These are phyloP conservation scores for Bovichtus diacanthus DNA, from an alignment of 2,797 vertebrate species.

Conservation along the genomic window DNA sequence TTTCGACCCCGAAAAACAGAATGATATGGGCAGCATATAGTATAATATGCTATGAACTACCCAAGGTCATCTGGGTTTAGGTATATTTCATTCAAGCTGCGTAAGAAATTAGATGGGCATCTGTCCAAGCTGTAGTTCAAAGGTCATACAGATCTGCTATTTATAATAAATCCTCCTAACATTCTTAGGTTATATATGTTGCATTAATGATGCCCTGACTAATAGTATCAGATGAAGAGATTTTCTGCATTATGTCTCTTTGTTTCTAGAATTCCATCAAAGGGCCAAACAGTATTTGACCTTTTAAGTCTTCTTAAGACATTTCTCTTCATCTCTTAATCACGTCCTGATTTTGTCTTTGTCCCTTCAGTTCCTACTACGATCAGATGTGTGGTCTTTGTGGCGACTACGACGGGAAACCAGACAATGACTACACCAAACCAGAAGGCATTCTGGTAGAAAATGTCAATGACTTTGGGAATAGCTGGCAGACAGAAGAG, in stretches of 20 bases:
- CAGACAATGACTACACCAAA: constrained; percentile 83
- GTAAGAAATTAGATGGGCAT: not conserved
- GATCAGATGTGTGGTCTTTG: constrained; percentile 88
- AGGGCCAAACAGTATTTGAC: not conserved
- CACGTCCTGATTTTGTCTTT: not conserved
- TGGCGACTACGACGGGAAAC: constrained; percentile 85
- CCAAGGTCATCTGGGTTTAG: not conserved
- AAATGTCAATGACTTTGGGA: constrained; percentile 80
- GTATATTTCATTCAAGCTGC: not conserved
- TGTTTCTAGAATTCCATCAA: constrained; percentile 7
- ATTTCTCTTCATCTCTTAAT: constrained; percentile 30
- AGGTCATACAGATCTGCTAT: constrained; percentile 10
- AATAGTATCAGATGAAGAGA: not conserved
- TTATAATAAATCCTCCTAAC: constrained; percentile 1
- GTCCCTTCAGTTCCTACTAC: constrained; percentile 76
- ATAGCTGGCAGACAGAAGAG: constrained; percentile 85
- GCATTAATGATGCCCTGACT: not conserved
- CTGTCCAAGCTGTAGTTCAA: not conserved
- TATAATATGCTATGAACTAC: not conserved
- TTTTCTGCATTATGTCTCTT: not conserved
- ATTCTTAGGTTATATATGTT: not conserved
- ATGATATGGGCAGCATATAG: not conserved
- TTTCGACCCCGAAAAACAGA: not conserved
- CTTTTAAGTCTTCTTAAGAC: constrained; percentile 26
- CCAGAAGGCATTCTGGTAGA: constrained; percentile 73